Percentiles rank a stretch among this genome's conserved stretches.
Conservation (phyloP, 2,113 vertebrate genomes). For the Chunga burmeisteri region DNA sequence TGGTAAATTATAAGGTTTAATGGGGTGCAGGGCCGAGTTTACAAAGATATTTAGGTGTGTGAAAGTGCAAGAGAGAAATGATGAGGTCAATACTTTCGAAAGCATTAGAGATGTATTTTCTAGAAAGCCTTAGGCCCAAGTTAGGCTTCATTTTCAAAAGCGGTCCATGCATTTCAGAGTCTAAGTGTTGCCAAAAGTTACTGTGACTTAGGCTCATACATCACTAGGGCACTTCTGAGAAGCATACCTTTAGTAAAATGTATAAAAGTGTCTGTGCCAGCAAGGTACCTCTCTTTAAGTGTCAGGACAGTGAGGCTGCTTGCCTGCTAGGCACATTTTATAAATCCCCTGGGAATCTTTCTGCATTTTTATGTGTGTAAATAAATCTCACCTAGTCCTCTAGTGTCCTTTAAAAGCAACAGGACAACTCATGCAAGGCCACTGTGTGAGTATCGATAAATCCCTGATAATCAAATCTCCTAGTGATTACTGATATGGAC, state of each 20-base stretch:
- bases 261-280: not conserved
- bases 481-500: not conserved
- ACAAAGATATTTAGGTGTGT: not conserved
- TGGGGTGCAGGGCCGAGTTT: not conserved
- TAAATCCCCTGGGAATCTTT: not conserved
- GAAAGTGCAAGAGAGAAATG: not conserved
- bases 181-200: slow-evolving; percentile 16
- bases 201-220: not conserved
- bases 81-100: not conserved
- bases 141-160: slow-evolving; percentile 19
- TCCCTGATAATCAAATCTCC: slow-evolving; percentile 10
- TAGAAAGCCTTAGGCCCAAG: not conserved
- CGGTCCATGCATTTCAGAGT: not conserved
- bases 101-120: not conserved
- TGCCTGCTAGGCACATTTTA: not conserved
- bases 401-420: slow-evolving; percentile 9
- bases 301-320: not conserved
- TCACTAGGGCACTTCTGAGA: not conserved
- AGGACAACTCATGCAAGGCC: not conserved
- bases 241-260: not conserved
- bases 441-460: not conserved
- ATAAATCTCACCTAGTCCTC: slow-evolving; percentile 7
- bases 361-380: slow-evolving; percentile 2
- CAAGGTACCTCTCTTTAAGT: not conserved
- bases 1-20: not conserved